Evolutionary conservation across 2,888 invertebrate species (phyloP).

Genomic region (Acleris laterana): DNA sequence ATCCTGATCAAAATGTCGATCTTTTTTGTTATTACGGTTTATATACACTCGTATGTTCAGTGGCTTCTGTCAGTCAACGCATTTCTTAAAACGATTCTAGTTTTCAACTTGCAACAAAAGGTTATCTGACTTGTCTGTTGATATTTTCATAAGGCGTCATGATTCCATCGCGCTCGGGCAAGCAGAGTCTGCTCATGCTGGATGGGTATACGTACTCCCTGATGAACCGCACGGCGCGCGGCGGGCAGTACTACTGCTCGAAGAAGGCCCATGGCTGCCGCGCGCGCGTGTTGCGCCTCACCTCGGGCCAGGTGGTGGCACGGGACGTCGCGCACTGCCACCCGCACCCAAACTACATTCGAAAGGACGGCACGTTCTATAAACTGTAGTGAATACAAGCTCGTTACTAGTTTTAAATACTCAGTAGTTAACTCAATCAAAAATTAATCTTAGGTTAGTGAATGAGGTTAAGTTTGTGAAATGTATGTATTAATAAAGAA

Average conservation of each 20-base stretch:
- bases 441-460: too few species aligned
- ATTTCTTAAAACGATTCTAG: neutral
- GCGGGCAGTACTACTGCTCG: slow-evolving; percentile 53
- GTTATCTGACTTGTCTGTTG: neutral
- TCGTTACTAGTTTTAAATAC: too few species aligned
- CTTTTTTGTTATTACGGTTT: too few species aligned
- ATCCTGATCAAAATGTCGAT: too few species aligned
- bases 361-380: neutral
- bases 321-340: slow-evolving; percentile 44
- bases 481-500: too few species aligned
- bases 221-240: slow-evolving; percentile 44
- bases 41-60: too few species aligned
- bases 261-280: slow-evolving; percentile 42
- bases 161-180: slow-evolving; percentile 24
- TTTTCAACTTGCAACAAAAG: neutral
- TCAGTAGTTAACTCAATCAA: too few species aligned
- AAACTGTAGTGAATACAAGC: too few species aligned
- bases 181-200: slow-evolving; percentile 21
- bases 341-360: slow-evolving; percentile 45
- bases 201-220: slow-evolving; percentile 52
- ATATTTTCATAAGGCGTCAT: slow-evolving; percentile 18
- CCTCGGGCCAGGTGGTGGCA: slow-evolving; percentile 37
- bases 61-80: too few species aligned
- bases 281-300: slow-evolving; percentile 43
- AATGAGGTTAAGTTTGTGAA: too few species aligned